A percentile compares a stretch with the other conserved stretches of the same genome.
Conservation (phyloP, 2,113 vertebrate genomes). For the Zosterops lateralis region DNA sequence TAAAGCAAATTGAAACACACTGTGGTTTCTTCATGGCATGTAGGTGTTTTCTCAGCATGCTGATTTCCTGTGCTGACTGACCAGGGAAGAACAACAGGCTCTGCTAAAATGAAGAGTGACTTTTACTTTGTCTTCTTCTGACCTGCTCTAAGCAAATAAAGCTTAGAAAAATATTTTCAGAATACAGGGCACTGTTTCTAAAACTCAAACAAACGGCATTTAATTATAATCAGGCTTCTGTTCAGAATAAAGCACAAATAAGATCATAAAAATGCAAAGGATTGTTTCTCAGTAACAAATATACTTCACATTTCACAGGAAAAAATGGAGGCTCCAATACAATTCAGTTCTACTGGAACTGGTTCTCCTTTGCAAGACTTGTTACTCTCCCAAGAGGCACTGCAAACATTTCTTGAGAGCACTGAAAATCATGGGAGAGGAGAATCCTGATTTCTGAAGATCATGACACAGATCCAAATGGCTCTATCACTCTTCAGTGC, state of each 20-base stretch:
- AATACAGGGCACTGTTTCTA: background rate
- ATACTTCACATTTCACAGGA: background rate
- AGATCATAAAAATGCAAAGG: background rate
- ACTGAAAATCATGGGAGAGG: background rate
- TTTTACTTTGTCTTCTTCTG: background rate
- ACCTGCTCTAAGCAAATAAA: background rate
- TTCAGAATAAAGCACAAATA: background rate
- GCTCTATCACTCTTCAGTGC: background rate
- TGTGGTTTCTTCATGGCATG: slow-evolving; percentile 8
- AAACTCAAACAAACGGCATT: background rate
- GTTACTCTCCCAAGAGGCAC: background rate
- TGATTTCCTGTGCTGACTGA: slow-evolving; percentile 37
- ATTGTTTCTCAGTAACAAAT: background rate
- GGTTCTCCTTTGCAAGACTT: background rate
- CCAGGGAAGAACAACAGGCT: background rate
- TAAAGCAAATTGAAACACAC: background rate
- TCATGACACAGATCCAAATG: background rate
- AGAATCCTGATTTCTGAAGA: background rate
- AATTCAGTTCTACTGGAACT: background rate
- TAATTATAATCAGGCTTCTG: background rate
- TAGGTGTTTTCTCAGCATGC: background rate
- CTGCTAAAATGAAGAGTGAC: background rate
- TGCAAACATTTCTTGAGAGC: background rate
- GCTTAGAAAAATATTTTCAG: background rate
- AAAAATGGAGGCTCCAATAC: background rate